Evolutionary conservation across 2,113 vertebrate genomes (phyloP).

Genomic region (Myotis brandtii): DNA sequence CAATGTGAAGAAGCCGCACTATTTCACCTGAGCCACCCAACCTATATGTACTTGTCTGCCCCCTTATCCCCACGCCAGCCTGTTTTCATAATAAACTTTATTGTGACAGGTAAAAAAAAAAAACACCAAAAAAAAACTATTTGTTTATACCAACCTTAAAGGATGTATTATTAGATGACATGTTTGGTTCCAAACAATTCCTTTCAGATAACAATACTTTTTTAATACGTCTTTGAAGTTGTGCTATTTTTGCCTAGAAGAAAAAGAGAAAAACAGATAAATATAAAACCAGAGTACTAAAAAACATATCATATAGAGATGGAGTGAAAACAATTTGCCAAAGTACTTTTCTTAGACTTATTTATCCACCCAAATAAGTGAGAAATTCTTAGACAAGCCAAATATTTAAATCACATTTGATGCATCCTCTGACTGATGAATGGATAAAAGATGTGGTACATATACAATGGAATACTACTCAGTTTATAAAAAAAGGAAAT

Average conservation of each 20-base stretch:
- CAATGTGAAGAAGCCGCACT: constrained; percentile 98
- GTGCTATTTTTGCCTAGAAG: constrained; percentile 76
- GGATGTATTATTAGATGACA: background rate
- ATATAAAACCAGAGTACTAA: background rate
- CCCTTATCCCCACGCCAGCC: constrained; percentile 62
- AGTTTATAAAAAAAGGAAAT: background rate
- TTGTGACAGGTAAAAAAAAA: constrained; percentile 68
- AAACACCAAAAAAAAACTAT: background rate
- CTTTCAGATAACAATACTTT: background rate
- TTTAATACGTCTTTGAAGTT: constrained; percentile 67
- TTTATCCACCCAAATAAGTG: constrained; percentile 4
- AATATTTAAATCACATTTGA: constrained; percentile 33
- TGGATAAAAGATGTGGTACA: background rate
- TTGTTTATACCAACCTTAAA: constrained; percentile 67
- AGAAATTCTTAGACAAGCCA: constrained; percentile 44
- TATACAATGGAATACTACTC: background rate
- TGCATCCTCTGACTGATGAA: background rate
- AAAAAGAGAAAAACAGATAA: constrained; percentile 53
- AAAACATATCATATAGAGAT: background rate
- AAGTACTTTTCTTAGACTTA: background rate
- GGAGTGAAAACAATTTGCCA: background rate
- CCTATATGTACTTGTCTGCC: constrained; percentile 53
- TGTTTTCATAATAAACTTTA: constrained; percentile 85
- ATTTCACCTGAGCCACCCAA: constrained; percentile 88
- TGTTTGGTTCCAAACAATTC: constrained; percentile 28